Evolutionary conservation across 2,797 vertebrate genomes (phyloP).

Genomic region (Peromyscus melanophrys): DNA sequence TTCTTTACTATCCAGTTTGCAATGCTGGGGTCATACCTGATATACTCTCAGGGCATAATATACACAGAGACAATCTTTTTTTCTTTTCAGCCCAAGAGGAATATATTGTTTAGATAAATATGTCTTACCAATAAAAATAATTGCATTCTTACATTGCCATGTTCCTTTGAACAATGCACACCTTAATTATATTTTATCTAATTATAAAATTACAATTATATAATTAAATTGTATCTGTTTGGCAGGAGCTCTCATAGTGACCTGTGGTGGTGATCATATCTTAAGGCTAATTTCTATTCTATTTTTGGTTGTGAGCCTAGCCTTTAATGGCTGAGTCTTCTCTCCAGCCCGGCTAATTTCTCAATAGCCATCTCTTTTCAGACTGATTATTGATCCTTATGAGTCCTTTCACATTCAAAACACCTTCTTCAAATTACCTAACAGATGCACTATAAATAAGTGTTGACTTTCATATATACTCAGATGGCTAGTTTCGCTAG

Average conservation of each 20-base stretch:
- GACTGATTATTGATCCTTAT: background rate
- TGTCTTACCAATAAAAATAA: background rate
- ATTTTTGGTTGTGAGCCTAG: too few relatives aligned
- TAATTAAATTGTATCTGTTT: background rate
- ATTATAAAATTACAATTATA: background rate
- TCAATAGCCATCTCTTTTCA: background rate
- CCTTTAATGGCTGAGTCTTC: too few relatives aligned
- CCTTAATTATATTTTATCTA: background rate
- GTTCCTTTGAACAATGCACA: background rate
- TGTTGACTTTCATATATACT: background rate
- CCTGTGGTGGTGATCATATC: background rate
- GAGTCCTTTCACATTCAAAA: background rate
- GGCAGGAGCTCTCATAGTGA: background rate
- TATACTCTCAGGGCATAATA: background rate
- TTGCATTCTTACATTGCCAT: background rate
- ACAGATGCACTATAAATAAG: background rate
- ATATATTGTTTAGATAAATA: background rate
- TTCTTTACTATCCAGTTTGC: background rate
- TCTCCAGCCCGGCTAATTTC: background rate
- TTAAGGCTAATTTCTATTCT: background rate
- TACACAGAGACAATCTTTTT: background rate
- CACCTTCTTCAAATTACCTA: slow-evolving; percentile 8
- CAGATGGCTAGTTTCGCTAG: background rate
- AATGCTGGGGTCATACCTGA: background rate
- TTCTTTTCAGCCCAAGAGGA: background rate